Evolutionary conservation across 2,113 vertebrate genomes (phyloP).

Genomic region (Poeciliopsis prolifica): DNA sequence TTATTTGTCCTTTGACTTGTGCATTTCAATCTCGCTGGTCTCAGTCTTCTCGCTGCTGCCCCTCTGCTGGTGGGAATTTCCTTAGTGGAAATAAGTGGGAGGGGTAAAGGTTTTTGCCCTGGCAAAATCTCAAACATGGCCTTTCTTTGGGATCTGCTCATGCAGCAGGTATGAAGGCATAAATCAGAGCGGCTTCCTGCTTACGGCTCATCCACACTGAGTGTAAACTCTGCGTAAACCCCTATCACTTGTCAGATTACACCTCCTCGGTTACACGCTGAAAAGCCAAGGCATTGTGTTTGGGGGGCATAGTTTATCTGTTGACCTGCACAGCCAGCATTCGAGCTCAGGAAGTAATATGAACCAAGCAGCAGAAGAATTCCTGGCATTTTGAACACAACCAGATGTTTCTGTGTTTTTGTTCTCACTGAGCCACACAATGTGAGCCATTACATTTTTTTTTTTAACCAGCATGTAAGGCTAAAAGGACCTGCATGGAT

Average conservation of each 20-base stretch:
- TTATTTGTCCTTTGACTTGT: constrained; percentile 24
- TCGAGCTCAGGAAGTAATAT: constrained; percentile 63
- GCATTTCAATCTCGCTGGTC: constrained; percentile 9
- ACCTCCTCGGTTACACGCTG: constrained; percentile 25
- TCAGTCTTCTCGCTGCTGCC: constrained; percentile 21
- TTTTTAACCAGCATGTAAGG: constrained; percentile 17
- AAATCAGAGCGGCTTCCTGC: constrained; percentile 35
- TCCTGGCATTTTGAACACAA: constrained; percentile 71
- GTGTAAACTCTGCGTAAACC: constrained; percentile 48
- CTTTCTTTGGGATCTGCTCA: constrained; percentile 9
- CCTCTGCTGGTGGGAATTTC: constrained; percentile 10
- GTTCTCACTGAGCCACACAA: constrained; percentile 28
- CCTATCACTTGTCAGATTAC: constrained; percentile 16
- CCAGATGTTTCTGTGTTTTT: constrained; percentile 65
- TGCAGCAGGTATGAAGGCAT: constrained; percentile 5
- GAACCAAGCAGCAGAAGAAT: constrained; percentile 70
- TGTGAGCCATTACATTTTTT: not conserved
- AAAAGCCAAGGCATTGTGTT: constrained; percentile 62
- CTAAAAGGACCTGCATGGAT: constrained; percentile 3
- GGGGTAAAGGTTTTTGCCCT: constrained; percentile 12
- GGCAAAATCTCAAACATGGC: constrained; percentile 21
- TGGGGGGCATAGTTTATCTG: constrained; percentile 53
- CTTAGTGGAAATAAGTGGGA: constrained; percentile 18
- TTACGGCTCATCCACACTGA: constrained; percentile 8
- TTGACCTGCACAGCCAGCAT: constrained; percentile 51